phyloP scores from a whole-genome alignment of 2,888 invertebrate genomes.

The Nowickia ferox region DNA sequence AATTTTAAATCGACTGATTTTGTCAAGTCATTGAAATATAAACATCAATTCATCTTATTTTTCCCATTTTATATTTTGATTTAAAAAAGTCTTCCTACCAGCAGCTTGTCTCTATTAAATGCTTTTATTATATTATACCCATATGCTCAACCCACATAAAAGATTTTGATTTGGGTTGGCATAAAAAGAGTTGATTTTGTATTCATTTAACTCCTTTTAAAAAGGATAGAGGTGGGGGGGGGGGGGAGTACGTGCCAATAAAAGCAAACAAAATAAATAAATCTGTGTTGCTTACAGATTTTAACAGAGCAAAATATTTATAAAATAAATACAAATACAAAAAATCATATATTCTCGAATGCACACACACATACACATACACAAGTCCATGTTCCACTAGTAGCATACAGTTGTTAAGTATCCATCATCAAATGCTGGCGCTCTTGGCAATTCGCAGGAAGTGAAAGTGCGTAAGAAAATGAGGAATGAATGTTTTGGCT shows the following conservation, averaged over 20 bases:
- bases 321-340: neutral
- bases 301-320: neutral
- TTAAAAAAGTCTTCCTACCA: neutral
- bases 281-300: neutral
- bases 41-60: slow-evolving; percentile 2
- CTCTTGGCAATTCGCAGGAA: neutral
- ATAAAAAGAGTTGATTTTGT: neutral
- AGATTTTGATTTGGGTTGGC: neutral
- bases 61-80: neutral
- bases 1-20: neutral
- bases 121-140: neutral
- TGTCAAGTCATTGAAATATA: neutral
- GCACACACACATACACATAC: neutral
- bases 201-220: neutral
- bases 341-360: neutral
- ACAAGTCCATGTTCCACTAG: too few species aligned
- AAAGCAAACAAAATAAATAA: slow-evolving; percentile 12
- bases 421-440: neutral
- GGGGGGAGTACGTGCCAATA: neutral
- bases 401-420: neutral
- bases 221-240: neutral
- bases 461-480: neutral
- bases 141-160: neutral
- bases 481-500: too few species aligned
- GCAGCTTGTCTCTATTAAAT: too few species aligned